phyloP scores from a whole-genome alignment of 2,797 vertebrate genomes.

The Sardinella longiceps region DNA sequence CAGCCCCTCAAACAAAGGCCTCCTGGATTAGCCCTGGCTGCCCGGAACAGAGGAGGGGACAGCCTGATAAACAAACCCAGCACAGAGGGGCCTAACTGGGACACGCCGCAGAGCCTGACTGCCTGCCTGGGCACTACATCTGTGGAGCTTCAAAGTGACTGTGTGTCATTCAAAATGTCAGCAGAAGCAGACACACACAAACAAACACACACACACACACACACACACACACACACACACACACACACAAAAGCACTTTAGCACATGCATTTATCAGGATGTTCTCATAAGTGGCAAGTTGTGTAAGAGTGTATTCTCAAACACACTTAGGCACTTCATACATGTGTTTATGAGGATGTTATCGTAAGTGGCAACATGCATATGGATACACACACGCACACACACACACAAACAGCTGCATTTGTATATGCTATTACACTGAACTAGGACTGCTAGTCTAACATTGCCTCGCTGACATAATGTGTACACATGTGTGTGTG shows the following conservation, averaged over 20 bases:
- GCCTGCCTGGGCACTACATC: neutral
- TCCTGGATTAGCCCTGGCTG: neutral
- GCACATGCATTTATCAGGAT: neutral
- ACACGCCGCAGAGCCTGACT: neutral
- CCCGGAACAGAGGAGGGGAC: neutral
- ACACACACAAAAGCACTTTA: neutral
- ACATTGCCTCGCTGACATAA: conserved; percentile 1
- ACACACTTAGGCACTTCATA: no score
- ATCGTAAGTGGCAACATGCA: neutral
- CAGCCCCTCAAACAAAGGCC: conserved; percentile 11
- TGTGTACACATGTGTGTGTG: neutral
- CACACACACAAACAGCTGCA: neutral
- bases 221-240: neutral
- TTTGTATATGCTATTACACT: neutral
- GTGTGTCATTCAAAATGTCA: conserved; percentile 7
- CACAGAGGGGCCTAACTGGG: neutral
- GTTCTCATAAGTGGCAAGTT: neutral
- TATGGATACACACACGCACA: neutral
- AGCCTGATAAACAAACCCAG: conserved; percentile 8
- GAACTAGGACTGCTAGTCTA: neutral
- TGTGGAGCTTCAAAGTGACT: neutral
- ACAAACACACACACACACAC: neutral
- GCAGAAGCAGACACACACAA: neutral
- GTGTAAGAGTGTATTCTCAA: neutral
- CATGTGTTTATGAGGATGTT: neutral